A percentile compares a stretch with the other conserved stretches of the same genome.
phyloP scores from a whole-genome alignment of 2,888 invertebrate species.

The Ischnus inquisitorius region DNA sequence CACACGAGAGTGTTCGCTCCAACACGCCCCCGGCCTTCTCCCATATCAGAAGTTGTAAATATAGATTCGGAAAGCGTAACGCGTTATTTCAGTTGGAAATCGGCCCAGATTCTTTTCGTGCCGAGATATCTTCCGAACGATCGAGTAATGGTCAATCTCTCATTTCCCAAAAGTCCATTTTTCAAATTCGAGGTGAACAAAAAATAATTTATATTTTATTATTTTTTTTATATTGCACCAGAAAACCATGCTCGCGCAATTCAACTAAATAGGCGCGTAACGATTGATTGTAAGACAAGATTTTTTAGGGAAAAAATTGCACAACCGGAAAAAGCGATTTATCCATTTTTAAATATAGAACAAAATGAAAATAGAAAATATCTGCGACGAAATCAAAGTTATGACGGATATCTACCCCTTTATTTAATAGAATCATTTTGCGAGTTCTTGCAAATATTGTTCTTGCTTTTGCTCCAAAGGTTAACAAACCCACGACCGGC shows the following conservation, averaged over 20 bases:
- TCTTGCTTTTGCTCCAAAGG: no score
- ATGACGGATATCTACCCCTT: no score
- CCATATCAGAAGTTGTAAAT: background rate
- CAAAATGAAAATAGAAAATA: no score
- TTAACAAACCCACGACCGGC: no score
- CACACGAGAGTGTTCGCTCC: slow-evolving; percentile 3
- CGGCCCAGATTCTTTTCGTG: background rate
- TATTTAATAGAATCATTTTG: no score
- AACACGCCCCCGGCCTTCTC: background rate
- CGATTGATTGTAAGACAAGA: no score
- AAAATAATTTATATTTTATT: background rate
- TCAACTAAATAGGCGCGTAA: background rate
- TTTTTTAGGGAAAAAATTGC: no score
- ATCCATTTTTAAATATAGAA: no score
- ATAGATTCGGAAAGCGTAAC: background rate
- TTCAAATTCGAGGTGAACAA: no score
- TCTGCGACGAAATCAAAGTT: no score
- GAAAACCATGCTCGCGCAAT: background rate
- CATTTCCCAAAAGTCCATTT: background rate
- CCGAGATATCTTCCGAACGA: background rate
- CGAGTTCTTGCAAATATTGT: no score
- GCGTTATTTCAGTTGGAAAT: background rate
- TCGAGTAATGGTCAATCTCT: background rate
- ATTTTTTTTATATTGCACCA: background rate
- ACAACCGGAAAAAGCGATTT: no score